phyloP scores from a whole-genome alignment of 2,113 vertebrate species.

The Pseudopodoces humilis region DNA sequence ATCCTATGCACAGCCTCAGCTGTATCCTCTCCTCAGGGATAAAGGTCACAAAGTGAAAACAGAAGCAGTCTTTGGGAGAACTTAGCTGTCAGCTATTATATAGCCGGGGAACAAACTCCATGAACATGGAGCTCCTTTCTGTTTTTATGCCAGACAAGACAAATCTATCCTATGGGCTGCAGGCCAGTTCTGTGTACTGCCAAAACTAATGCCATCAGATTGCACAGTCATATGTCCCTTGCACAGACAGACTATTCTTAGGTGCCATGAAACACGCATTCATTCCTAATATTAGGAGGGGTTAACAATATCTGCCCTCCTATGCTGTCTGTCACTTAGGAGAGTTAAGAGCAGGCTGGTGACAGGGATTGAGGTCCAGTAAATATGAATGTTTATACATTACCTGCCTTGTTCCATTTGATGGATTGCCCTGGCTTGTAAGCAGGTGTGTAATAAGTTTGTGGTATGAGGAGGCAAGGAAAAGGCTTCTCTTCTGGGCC shows the following conservation, averaged over 20 bases:
- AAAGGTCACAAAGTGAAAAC: not conserved
- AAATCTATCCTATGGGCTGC: not conserved
- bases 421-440: not conserved
- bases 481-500: not conserved
- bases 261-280: not conserved
- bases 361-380: not conserved
- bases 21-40: not conserved
- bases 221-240: not conserved
- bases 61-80: not conserved
- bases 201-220: not conserved
- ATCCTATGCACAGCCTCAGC: fast-evolving
- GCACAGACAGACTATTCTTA: not conserved
- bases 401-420: not conserved
- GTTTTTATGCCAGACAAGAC: not conserved
- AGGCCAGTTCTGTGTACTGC: not conserved
- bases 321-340: not conserved
- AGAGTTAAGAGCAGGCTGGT: not conserved
- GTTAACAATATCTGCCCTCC: not conserved
- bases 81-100: not conserved
- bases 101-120: not conserved
- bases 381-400: not conserved
- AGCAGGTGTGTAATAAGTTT: not conserved
- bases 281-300: not conserved
- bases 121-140: not conserved
- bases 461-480: not conserved